Conservation (phyloP, 2,797 vertebrate genomes). For the Morelia viridis region DNA sequence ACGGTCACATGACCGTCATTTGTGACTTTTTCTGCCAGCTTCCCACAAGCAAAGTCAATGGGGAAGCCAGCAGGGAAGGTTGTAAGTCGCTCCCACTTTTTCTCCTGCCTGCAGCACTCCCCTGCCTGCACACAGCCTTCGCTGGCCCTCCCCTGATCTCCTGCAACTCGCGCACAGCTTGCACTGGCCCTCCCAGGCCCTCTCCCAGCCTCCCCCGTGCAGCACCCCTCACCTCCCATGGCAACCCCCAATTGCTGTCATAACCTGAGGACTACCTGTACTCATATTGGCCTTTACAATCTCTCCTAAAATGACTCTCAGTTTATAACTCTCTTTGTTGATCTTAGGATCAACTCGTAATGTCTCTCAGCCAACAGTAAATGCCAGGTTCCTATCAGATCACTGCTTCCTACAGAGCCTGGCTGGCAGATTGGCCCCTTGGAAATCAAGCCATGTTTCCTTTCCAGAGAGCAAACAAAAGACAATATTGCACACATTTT, state of each 20-base stretch:
- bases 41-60: background rate
- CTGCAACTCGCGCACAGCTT: no score
- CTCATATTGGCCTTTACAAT: background rate
- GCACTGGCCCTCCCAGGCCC: background rate
- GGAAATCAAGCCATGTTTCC: background rate
- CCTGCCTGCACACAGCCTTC: background rate
- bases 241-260: background rate
- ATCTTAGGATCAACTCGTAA: background rate
- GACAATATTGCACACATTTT: constrained; percentile 2
- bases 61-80: background rate
- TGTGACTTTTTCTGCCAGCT: background rate
- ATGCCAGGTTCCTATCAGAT: background rate
- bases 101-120: background rate
- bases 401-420: background rate
- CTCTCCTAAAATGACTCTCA: background rate
- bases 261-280: background rate
- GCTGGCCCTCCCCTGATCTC: background rate
- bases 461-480: constrained; percentile 18
- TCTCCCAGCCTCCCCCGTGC: background rate
- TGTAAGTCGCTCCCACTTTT: background rate
- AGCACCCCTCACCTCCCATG: background rate
- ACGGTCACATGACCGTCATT: background rate
- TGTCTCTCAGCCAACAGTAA: background rate
- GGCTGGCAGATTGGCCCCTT: background rate
- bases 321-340: background rate